phyloP scores from a whole-genome alignment of 2,113 vertebrate genomes.

The Cheirogaleus medius region DNA sequence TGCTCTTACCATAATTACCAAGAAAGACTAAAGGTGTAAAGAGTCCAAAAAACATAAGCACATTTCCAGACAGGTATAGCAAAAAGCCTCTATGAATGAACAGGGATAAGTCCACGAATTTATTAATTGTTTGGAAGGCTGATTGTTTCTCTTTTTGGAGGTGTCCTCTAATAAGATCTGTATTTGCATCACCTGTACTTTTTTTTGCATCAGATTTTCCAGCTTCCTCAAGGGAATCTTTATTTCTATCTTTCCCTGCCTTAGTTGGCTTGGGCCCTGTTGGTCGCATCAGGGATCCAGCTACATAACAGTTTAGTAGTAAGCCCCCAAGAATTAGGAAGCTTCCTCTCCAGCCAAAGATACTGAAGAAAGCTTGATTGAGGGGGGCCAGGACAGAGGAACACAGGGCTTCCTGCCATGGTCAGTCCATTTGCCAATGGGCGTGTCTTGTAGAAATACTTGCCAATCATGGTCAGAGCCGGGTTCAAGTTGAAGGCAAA shows the following conservation, averaged over 20 bases:
- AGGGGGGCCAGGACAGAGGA: constrained; percentile 94
- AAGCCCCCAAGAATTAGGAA: constrained; percentile 96
- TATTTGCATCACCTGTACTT: constrained; percentile 76
- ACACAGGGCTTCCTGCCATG: constrained; percentile 98
- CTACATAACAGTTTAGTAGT: constrained; percentile 95
- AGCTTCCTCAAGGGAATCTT: constrained; percentile 82
- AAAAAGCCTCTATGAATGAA: constrained; percentile 97
- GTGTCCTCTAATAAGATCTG: constrained; percentile 85
- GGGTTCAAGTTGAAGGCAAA: constrained; percentile 98
- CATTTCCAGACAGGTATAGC: constrained; percentile 93
- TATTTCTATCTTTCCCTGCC: constrained; percentile 74
- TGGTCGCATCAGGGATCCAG: constrained; percentile 96
- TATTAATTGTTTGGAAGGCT: constrained; percentile 88
- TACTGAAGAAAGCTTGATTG: constrained; percentile 93
- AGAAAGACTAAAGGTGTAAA: constrained; percentile 97
- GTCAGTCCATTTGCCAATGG: constrained; percentile 96
- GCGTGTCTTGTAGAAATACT: constrained; percentile 95
- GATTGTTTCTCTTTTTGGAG: constrained; percentile 83
- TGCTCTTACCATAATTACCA: constrained; percentile 96
- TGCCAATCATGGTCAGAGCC: constrained; percentile 98
- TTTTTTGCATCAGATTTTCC: constrained; percentile 73
- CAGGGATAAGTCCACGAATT: constrained; percentile 93
- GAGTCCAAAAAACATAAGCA: constrained; percentile 97
- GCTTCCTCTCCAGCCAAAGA: constrained; percentile 97
- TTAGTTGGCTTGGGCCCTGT: constrained; percentile 91